Evolutionary conservation across 2,113 vertebrate genomes (phyloP), one percentile per base, ranked within the genome.

Genomic region (Syngnathus floridae): DNA sequence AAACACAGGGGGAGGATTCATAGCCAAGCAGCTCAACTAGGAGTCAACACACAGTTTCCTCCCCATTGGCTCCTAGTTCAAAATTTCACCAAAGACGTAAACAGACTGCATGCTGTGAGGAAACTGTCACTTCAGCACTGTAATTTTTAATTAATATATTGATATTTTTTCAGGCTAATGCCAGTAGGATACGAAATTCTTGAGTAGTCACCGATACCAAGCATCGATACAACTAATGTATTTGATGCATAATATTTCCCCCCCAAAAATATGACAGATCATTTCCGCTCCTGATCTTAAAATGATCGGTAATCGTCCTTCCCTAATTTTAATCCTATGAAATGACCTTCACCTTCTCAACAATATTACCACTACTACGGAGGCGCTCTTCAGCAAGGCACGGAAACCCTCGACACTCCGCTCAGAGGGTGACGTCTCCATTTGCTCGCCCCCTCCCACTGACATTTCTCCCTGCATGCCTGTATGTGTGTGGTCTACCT

Each of bases 31-130:
- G 64, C 40, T 59, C 57, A 79, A 77, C 41, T 68, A 67, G 69
- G 56, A 70, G 73, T 48, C 65, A 77, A 74, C 70, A 66, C 40
- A 79, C 66, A 67, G 59, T 74, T 82, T 75, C 70, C 64, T 69
- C 58, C 64, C 40, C 70, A 46, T 63, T 74, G 10, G 60, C 49
- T 67, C 77, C 66, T 72, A 55, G 64, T 68, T 71, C 1, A 61
- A 31, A 64, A 49, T 40, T 70, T 51, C 58, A 41, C n/a, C 21
- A 73, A 65, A 80, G 72, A 82, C 77, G 64, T 72, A 83, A 19
- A 57, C 67, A 83, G 51, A 78, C 67, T 71, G 74, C 65, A 46
- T 74, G 43, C 64, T 54, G 71, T 80, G 58, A 81, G 26, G 2
- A 31, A 31, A 31, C 26, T 31, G 26, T 31, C 26, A 31, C 26